Percentiles rank a stretch among this genome's conserved stretches.
Conservation (phyloP, 2,113 vertebrate genomes). For the Misgurnus anguillicaudatus region DNA sequence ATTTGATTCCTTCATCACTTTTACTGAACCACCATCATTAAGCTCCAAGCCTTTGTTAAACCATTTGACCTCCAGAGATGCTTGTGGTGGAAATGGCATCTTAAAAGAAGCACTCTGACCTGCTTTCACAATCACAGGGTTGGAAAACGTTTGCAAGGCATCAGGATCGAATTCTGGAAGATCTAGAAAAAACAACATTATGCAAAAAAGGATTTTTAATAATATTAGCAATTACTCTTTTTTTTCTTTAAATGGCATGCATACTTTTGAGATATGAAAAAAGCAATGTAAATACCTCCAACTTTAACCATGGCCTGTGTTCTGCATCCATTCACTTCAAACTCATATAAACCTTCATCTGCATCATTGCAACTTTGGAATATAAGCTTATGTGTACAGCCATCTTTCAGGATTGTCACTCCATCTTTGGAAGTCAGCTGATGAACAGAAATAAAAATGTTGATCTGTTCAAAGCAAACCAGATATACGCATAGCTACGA, state of each 20-base stretch:
- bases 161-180: conserved; percentile 78
- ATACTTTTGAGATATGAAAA: neutral
- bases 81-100: conserved; percentile 77
- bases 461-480: neutral
- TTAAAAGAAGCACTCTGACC: conserved; percentile 78
- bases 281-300: conserved; percentile 66
- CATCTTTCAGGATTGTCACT: conserved; percentile 76
- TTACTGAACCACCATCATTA: conserved; percentile 67
- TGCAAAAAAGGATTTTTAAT: neutral
- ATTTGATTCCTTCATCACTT: conserved; percentile 73
- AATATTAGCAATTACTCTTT: no score
- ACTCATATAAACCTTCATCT: conserved; percentile 82
- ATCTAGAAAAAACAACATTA: conserved; percentile 63
- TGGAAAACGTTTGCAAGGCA: conserved; percentile 75
- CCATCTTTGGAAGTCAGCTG: conserved; percentile 78
- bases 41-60: conserved; percentile 77
- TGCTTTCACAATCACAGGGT: conserved; percentile 78
- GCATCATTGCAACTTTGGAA: conserved; percentile 73
- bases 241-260: no score
- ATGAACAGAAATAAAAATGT: neutral
- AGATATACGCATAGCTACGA: neutral
- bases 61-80: conserved; percentile 77
- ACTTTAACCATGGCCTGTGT: conserved; percentile 73
- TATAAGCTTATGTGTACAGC: conserved; percentile 74
- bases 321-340: conserved; percentile 79